Base-by-base conservation (phyloP, 2,888 invertebrate genomes). In the Euzophera pinguis region DNA sequence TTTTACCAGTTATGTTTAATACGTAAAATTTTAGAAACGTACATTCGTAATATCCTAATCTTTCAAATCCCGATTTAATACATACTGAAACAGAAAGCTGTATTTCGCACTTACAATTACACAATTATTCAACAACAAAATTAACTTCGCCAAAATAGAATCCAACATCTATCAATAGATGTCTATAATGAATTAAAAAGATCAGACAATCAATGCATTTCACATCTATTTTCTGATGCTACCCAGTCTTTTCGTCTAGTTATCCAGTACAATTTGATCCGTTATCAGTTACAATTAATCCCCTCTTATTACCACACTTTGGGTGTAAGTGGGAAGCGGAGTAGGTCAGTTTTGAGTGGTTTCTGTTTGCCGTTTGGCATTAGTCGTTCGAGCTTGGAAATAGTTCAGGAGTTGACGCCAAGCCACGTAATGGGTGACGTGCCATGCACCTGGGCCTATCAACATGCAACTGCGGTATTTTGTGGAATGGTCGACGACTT, bases 311-410 rank as follows among this genome's bases (percentile, higher is more conserved):
- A 6, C 4, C 1, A 10, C 8, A 35, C 32, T 16, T 50, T 10
- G 42, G 52, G 16, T 22, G 29, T 35, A n/a, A 56, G 13, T 4
- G 39, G 37, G 35, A 47, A 47, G 57, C 52, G 39, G 49, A 58
- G 39, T 10, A 34, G 59, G 37, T 59, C 65, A 53, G 12, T 6
- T 50, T 53, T 58, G 6, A 53, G 47, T 71, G 71, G 73, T 60
- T 54, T 56, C 54, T 53, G 57, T 53, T 61, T 59, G 57, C 63
- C 63, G 74, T 71, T 77, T 78, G 83, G 82, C 77, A 81, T 77
- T 68, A 73, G 75, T 65, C 73, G 74, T 79, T 77, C 71, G 71
- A 71, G 71, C 56, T 65, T 81, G 76, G 75, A 87, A 87, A 87
- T 87, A 87, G 86, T 82, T 66, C 60, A 57, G 55, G 57, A 56